Evolutionary conservation across 2,797 vertebrate genomes (phyloP).

Genomic region (Gallinago stenura): DNA sequence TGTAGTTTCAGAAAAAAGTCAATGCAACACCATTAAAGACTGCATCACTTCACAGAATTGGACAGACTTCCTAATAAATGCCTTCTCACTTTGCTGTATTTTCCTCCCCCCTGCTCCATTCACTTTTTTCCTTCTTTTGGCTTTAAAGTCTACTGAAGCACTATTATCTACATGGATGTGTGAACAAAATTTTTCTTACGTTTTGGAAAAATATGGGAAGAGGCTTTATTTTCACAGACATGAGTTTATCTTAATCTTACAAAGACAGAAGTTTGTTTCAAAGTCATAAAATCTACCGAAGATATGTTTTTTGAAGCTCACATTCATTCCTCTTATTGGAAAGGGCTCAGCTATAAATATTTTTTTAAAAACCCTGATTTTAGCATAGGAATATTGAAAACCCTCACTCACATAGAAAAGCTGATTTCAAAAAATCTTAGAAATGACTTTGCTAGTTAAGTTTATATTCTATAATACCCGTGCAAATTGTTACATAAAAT

Average conservation of each 20-base stretch:
- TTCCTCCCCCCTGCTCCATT: background rate
- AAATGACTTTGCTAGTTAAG: background rate
- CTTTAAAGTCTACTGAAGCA: background rate
- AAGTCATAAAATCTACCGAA: background rate
- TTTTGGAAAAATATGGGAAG: background rate
- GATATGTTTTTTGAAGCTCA: conserved; percentile 44
- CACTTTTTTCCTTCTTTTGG: background rate
- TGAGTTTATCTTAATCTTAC: background rate
- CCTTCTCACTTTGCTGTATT: background rate
- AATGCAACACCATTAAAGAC: background rate
- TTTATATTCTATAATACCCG: background rate
- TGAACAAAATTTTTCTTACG: background rate
- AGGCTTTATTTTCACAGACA: conserved; percentile 43
- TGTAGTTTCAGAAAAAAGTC: background rate
- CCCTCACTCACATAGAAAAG: background rate
- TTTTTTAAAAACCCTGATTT: background rate
- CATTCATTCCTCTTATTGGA: background rate
- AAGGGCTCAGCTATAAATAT: background rate
- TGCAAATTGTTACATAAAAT: background rate
- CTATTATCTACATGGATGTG: background rate
- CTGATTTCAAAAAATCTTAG: background rate
- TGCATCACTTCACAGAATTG: background rate
- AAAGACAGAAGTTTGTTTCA: background rate
- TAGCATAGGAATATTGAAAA: background rate
- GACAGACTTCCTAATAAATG: background rate